These are phyloP conservation scores for Acanthoscelides obtectus DNA, from an alignment of 2,888 invertebrate genomes.

Conservation along the genomic window DNA sequence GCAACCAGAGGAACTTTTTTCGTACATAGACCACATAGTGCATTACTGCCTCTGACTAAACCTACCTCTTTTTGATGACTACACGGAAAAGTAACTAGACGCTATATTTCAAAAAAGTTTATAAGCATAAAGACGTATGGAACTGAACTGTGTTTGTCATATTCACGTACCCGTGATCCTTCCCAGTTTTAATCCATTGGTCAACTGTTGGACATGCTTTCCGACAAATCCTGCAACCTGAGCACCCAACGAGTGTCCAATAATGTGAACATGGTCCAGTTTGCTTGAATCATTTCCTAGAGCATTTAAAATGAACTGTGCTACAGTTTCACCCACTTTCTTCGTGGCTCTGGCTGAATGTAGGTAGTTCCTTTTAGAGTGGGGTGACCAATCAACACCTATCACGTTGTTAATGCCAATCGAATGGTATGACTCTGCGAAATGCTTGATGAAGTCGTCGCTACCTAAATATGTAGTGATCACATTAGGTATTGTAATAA, in stretches of 20 bases:
- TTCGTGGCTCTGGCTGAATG: constrained; percentile 23
- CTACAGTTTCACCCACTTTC: constrained; percentile 24
- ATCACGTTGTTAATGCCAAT: constrained; percentile 24
- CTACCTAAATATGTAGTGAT: too few species aligned
- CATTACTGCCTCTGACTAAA: too few species aligned
- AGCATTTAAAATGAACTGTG: constrained; percentile 20
- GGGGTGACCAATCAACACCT: constrained; percentile 26
- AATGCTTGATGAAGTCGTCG: constrained; percentile 18
- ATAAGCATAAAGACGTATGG: too few species aligned
- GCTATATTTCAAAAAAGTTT: too few species aligned
- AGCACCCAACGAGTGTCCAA: constrained; percentile 30
- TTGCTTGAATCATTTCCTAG: constrained; percentile 16
- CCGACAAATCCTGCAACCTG: constrained; percentile 29
- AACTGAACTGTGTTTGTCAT: too few species aligned
- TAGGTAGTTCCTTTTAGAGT: constrained; percentile 24
- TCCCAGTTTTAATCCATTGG: constrained; percentile 19
- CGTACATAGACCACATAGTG: too few species aligned
- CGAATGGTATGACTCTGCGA: constrained; percentile 23
- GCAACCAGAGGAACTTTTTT: too few species aligned
- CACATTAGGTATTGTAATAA: too few species aligned
- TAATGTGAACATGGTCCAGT: constrained; percentile 24
- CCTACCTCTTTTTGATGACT: too few species aligned
- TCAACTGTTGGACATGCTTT: constrained; percentile 17
- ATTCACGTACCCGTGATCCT: constrained; percentile 25
- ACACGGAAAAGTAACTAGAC: too few species aligned